A percentile compares a stretch with the other conserved stretches of the same genome.
phyloP scores from a whole-genome alignment of 1,140 invertebrate genomes.

The Neoseiulus cucumeris region DNA sequence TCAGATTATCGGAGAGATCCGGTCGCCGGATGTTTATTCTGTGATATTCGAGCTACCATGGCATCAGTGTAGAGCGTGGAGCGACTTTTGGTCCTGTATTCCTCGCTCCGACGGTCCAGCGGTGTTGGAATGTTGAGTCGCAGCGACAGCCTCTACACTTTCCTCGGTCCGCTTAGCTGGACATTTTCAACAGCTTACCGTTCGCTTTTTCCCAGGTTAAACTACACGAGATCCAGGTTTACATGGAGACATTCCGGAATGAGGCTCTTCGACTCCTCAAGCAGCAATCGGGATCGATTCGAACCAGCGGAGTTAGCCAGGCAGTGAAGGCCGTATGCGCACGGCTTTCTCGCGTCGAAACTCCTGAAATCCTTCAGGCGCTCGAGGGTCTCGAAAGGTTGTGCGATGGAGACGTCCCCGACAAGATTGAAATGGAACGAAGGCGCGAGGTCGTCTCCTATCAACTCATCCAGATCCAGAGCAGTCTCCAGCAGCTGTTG shows the following conservation, averaged over 20 bases:
- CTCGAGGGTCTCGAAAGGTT: constrained; percentile 30
- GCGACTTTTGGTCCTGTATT: too few species aligned
- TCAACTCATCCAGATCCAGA: constrained; percentile 39
- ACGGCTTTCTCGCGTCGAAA: constrained; percentile 64
- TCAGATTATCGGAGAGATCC: too few species aligned
- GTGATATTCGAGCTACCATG: too few species aligned
- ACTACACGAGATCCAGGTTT: background rate
- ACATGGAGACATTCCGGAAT: background rate
- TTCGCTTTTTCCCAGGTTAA: background rate
- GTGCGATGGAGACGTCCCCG: constrained; percentile 13
- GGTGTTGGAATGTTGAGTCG: too few species aligned
- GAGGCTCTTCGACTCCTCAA: background rate
- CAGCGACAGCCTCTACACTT: too few species aligned
- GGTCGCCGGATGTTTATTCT: too few species aligned
- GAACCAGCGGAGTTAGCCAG: constrained; percentile 49
- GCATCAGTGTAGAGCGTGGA: too few species aligned
- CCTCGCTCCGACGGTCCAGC: too few species aligned
- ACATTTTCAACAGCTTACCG: too few species aligned
- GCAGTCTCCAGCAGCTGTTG: constrained; percentile 49
- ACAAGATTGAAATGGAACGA: constrained; percentile 22
- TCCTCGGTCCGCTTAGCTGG: too few species aligned
- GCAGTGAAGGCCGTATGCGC: constrained; percentile 78
- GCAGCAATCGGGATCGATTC: constrained; percentile 16
- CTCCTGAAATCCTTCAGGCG: constrained; percentile 52
- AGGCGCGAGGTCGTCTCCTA: constrained; percentile 16